phyloP scores from a whole-genome alignment of 2,888 invertebrate genomes.

The Tetrapedia diversipes region DNA sequence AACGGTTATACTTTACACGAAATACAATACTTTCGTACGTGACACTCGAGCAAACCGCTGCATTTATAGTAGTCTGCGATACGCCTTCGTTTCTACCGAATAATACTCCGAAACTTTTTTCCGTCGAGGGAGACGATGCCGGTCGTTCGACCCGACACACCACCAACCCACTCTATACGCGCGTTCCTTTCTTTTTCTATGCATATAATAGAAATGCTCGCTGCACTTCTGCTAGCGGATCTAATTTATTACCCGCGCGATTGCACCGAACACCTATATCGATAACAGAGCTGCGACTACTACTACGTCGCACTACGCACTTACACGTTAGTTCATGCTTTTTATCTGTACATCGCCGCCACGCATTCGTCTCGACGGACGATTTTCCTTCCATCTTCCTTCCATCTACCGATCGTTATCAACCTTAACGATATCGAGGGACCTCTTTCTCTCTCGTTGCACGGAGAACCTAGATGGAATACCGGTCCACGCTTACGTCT shows the following conservation, averaged over 20 bases:
- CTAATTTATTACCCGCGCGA: conserved; percentile 46
- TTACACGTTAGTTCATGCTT: conserved; percentile 19
- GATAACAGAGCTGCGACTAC: conserved; percentile 46
- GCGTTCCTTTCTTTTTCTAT: conserved; percentile 30
- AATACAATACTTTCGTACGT: conserved; percentile 55
- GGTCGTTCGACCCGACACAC: not conserved
- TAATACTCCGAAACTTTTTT: conserved; percentile 28
- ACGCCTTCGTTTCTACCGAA: conserved; percentile 1
- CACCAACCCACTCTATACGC: too few species aligned
- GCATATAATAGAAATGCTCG: conserved; percentile 30
- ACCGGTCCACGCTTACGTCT: too few species aligned
- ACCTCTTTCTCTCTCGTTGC: too few species aligned
- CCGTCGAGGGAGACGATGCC: conserved; percentile 10
- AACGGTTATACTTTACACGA: conserved; percentile 46
- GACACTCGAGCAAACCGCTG: conserved; percentile 30
- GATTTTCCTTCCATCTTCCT: not conserved
- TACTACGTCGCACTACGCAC: conserved; percentile 31
- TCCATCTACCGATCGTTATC: too few species aligned
- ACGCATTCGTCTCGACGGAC: not conserved
- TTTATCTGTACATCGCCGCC: conserved; percentile 6
- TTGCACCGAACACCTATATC: conserved; percentile 37
- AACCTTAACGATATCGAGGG: too few species aligned
- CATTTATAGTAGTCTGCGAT: conserved; percentile 10
- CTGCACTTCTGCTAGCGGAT: conserved; percentile 35
- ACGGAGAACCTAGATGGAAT: too few species aligned